phyloP scores from a whole-genome alignment of 2,888 invertebrate species.

The Nomada goodeniana region DNA sequence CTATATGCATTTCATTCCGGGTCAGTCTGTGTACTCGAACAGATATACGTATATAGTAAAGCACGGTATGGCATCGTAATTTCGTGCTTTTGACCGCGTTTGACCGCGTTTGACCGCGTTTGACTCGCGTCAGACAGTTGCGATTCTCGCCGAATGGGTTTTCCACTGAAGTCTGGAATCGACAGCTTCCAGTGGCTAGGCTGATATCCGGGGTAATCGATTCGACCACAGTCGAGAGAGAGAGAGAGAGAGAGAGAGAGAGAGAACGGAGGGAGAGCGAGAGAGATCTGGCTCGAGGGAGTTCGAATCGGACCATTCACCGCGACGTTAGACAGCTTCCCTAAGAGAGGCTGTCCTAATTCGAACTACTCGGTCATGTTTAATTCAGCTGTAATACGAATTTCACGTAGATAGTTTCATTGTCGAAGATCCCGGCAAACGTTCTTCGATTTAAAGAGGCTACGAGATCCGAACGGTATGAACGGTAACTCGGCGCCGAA shows the following conservation, averaged over 20 bases:
- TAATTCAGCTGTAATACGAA: conserved; percentile 63
- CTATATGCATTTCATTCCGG: not conserved
- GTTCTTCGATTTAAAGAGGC: conserved; percentile 16
- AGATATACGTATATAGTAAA: conserved; percentile 26
- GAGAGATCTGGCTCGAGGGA: not conserved
- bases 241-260: too few relatives aligned
- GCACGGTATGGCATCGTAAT: conserved; percentile 52
- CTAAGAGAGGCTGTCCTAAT: conserved; percentile 53
- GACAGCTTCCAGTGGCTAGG: conserved; percentile 62
- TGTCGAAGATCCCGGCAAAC: conserved; percentile 35
- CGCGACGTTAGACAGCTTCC: conserved; percentile 7
- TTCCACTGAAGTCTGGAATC: conserved; percentile 63
- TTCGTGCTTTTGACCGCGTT: conserved; percentile 59
- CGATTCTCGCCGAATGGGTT: conserved; percentile 64
- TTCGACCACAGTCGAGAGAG: conserved; percentile 42
- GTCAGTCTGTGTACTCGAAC: not conserved
- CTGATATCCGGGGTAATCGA: conserved; percentile 61
- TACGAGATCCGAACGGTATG: conserved; percentile 41
- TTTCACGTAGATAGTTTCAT: conserved; percentile 50
- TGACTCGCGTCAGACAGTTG: conserved; percentile 56
- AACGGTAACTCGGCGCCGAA: conserved; percentile 57
- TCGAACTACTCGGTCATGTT: conserved; percentile 64
- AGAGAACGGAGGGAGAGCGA: not conserved
- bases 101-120: conserved; percentile 58
- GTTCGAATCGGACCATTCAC: conserved; percentile 32